A percentile compares a stretch with the other conserved stretches of the same genome.
Evolutionary conservation across 2,113 vertebrate genomes (phyloP).

Genomic region (Oophaga pumilio): DNA sequence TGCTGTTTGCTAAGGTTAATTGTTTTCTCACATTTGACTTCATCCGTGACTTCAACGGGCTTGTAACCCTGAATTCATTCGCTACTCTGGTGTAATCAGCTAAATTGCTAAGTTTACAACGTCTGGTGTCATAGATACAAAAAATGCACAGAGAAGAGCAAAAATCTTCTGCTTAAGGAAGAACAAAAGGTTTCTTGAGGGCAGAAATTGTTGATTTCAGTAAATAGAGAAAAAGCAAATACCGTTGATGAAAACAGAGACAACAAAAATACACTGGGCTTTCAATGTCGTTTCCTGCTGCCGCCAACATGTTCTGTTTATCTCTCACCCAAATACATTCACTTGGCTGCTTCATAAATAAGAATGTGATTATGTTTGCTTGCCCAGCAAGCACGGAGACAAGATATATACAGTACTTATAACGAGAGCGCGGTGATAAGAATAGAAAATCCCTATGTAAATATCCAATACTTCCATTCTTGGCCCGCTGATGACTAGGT

Average conservation of each 20-base stretch:
- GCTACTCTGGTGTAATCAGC: constrained; percentile 26
- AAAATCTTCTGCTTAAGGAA: constrained; percentile 2
- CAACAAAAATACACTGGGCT: constrained; percentile 26
- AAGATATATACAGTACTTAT: constrained; percentile 13
- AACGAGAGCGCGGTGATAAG: background rate
- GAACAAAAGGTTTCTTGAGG: constrained; percentile 38
- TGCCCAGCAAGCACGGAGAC: background rate
- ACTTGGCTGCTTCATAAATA: constrained; percentile 28
- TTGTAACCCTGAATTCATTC: constrained; percentile 25
- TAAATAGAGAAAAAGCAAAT: constrained; percentile 30
- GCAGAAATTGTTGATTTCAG: constrained; percentile 41
- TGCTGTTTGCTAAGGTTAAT: constrained; percentile 31
- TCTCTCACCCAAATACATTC: constrained; percentile 10
- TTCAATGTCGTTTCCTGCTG: background rate
- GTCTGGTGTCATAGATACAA: constrained; percentile 47
- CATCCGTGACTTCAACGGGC: constrained; percentile 19
- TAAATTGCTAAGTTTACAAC: constrained; percentile 29
- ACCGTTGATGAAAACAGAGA: background rate
- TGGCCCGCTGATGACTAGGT: background rate
- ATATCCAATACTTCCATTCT: background rate
- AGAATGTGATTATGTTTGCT: constrained; percentile 26
- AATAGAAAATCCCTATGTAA: constrained; percentile 6
- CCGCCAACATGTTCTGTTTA: constrained; percentile 12
- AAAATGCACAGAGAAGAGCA: constrained; percentile 9
- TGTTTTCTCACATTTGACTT: constrained; percentile 36